phyloP scores from a whole-genome alignment of 1,140 invertebrate species.

The Penaeus japonicus region DNA sequence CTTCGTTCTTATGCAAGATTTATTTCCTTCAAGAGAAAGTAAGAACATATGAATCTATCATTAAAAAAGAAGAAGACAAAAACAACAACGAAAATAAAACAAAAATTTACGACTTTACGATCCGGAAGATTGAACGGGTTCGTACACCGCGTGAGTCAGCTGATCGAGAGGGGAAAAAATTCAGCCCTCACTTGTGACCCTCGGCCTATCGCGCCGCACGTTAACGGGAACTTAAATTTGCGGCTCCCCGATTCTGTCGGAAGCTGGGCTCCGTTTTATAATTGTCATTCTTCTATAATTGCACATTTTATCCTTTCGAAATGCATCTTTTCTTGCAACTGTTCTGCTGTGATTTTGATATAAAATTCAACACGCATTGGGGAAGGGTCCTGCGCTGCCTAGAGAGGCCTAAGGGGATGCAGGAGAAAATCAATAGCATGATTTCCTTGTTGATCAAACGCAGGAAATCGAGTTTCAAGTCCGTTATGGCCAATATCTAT shows the following conservation, averaged over 20 bases:
- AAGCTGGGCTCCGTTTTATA: too few species aligned
- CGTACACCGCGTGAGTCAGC: constrained; percentile 35
- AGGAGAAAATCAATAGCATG: constrained; percentile 48
- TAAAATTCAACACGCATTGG: not conserved
- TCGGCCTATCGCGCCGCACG: not conserved
- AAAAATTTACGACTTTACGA: not conserved
- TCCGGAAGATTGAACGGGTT: not conserved
- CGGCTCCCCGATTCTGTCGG: not conserved
- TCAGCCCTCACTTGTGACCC: not conserved
- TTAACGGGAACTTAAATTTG: constrained; percentile 38
- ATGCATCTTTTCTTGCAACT: too few species aligned
- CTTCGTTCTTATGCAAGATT: too few species aligned
- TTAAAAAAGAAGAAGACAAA: not conserved
- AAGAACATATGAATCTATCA: not conserved
- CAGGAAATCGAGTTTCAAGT: constrained; percentile 49
- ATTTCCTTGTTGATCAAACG: constrained; percentile 50
- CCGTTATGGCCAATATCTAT: constrained; percentile 38
- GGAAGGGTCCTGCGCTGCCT: not conserved
- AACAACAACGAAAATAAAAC: too few species aligned
- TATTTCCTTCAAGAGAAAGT: too few species aligned
- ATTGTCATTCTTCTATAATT: too few species aligned
- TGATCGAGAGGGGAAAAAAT: constrained; percentile 16
- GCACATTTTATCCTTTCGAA: too few species aligned
- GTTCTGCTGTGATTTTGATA: not conserved
- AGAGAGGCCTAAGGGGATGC: constrained; percentile 25